These are phyloP conservation scores for Odocoileus virginianus DNA, from an alignment of 2,113 vertebrate genomes.

Conservation along the genomic window DNA sequence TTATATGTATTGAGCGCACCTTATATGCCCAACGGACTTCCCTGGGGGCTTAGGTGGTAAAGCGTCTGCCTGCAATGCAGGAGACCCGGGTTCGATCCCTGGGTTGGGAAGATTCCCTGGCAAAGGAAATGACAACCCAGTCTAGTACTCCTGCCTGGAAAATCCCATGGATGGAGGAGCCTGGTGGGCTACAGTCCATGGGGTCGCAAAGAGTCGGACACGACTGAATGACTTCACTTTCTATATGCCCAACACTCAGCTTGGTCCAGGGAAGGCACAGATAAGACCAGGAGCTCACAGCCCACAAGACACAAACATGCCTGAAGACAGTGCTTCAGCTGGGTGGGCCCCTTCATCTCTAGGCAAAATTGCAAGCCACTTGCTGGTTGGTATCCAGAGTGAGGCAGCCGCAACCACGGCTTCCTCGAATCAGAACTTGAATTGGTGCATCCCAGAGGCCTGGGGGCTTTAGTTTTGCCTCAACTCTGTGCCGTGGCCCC, in stretches of 20 bases:
- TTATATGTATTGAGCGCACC: not conserved
- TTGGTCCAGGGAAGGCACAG: not conserved
- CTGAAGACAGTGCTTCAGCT: fast-evolving
- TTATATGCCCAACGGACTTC: fast-evolving
- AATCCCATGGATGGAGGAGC: not conserved
- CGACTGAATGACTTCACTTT: not conserved
- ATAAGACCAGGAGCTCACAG: not conserved
- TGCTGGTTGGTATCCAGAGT: not conserved
- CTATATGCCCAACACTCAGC: not conserved
- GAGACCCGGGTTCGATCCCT: fast-evolving
- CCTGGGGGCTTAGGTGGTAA: not conserved
- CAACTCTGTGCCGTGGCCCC: not conserved
- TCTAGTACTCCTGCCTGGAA: not conserved
- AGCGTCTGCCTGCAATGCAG: not conserved
- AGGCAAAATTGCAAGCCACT: not conserved
- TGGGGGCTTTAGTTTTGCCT: not conserved
- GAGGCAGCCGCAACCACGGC: not conserved
- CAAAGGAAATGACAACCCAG: not conserved
- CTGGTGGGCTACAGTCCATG: not conserved
- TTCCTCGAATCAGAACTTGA: not conserved
- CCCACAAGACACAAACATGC: not conserved
- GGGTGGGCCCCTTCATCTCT: fast-evolving
- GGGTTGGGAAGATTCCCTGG: not conserved
- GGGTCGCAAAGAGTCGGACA: not conserved
- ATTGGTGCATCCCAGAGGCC: not conserved